Percentiles rank a stretch among this genome's conserved stretches.
These are phyloP conservation scores for Coronaproctus castanopsis DNA, from an alignment of 2,888 invertebrate species.

Conservation along the genomic window DNA sequence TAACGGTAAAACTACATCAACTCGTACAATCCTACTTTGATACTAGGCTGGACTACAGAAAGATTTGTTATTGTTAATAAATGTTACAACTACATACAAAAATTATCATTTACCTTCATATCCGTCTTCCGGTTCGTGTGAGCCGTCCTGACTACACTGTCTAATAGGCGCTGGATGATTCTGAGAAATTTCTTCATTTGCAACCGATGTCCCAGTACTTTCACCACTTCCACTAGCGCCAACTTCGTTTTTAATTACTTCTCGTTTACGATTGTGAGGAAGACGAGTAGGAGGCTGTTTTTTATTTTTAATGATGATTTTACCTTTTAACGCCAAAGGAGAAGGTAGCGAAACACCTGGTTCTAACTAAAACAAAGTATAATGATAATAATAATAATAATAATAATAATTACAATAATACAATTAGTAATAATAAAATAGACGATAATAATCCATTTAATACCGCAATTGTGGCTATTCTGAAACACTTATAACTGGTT, in stretches of 20 bases:
- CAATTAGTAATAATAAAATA: too few species aligned
- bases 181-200: conserved; percentile 41
- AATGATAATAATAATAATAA: too few species aligned
- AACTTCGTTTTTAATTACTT: conserved; percentile 26
- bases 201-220: conserved; percentile 22
- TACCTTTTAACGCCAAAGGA: conserved; percentile 58
- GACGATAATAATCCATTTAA: too few species aligned
- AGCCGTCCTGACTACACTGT: conserved; percentile 63
- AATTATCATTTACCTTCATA: conserved; percentile 11
- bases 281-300: conserved; percentile 67
- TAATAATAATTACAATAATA: too few species aligned
- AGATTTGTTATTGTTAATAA: too few species aligned
- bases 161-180: conserved; percentile 35
- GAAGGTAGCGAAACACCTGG: conserved; percentile 63
- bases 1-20: too few species aligned
- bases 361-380: conserved; percentile 32
- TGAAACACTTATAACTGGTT: too few species aligned
- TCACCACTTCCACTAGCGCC: conserved; percentile 24
- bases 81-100: too few species aligned
- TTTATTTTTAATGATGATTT: conserved; percentile 93
- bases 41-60: too few species aligned
- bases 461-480: too few species aligned
- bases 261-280: conserved; percentile 43
- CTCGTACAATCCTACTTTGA: too few species aligned
- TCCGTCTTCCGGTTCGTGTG: conserved; percentile 33